phyloP scores from a whole-genome alignment of 2,888 invertebrate species.

The Eustalomyia histrio region DNA sequence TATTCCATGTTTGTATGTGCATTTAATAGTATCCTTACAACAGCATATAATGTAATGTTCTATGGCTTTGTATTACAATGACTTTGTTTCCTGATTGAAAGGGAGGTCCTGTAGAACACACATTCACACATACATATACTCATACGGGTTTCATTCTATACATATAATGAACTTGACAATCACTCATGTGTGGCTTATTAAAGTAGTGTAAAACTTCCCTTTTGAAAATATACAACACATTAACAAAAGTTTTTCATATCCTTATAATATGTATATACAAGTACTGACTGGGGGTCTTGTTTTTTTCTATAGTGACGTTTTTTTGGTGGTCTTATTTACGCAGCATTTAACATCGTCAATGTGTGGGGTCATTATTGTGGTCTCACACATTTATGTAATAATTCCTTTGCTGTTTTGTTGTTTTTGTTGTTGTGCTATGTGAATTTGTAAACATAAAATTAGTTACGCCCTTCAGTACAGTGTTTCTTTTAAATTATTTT shows the following conservation, averaged over 20 bases:
- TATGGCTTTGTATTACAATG: conserved; percentile 40
- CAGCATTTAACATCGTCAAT: conserved; percentile 54
- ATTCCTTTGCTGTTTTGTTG: conserved; percentile 11
- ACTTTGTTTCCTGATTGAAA: conserved; percentile 32
- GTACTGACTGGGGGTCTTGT: neutral
- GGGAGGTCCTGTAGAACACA: neutral
- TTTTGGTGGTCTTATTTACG: conserved; percentile 53
- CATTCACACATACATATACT: neutral
- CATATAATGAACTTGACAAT: conserved; percentile 54
- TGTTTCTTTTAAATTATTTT: conserved; percentile 2
- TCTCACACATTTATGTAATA: conserved; percentile 43
- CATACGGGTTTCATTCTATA: neutral
- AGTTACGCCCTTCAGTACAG: conserved; percentile 23
- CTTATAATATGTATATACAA: neutral
- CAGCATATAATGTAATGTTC: conserved; percentile 22
- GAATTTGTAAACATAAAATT: conserved; percentile 50
- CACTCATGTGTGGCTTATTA: conserved; percentile 63
- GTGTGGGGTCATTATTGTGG: conserved; percentile 50
- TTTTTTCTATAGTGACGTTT: too few species aligned
- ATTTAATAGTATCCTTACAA: conserved; percentile 15
- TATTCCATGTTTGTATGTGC: neutral
- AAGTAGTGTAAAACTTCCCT: conserved; percentile 43
- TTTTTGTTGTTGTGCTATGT: conserved; percentile 18
- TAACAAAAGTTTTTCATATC: conserved; percentile 4
- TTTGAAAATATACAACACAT: neutral